Percentiles rank a stretch among this genome's conserved stretches.
Evolutionary conservation across 2,113 vertebrate genomes (phyloP).

Genomic region (Mesoclemmys tuberculata): DNA sequence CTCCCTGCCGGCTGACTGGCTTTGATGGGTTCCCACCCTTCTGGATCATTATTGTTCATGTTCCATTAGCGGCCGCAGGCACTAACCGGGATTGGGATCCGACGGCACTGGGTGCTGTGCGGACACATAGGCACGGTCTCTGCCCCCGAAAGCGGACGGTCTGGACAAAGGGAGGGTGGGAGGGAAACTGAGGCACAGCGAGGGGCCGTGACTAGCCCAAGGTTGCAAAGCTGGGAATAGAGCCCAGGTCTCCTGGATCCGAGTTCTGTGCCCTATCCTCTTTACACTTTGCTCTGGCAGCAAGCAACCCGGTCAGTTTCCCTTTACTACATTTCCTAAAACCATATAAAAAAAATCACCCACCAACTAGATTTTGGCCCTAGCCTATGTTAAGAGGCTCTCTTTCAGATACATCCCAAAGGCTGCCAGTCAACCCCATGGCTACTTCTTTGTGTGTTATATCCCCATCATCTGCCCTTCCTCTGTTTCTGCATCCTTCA

Average conservation of each 20-base stretch:
- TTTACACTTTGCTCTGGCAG: neutral
- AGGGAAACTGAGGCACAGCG: neutral
- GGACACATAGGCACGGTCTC: neutral
- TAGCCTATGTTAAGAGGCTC: neutral
- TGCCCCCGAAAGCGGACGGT: neutral
- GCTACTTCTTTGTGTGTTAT: neutral
- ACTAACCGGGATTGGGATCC: neutral
- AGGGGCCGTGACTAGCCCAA: neutral
- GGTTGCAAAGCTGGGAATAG: neutral
- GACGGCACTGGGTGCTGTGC: neutral
- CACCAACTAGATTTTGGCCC: neutral
- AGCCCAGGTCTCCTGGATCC: neutral
- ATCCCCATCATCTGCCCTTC: neutral
- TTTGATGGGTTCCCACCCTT: neutral
- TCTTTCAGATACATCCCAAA: neutral
- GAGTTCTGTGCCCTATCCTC: neutral
- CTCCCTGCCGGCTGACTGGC: neutral
- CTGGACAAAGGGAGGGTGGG: neutral
- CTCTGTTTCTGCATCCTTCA: neutral
- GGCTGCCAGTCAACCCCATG: neutral
- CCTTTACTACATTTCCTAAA: neutral
- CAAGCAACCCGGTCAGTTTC: neutral
- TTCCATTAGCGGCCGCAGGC: neutral
- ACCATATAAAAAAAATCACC: neutral
- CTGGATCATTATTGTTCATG: neutral